Evolutionary conservation across 1,140 invertebrate genomes (phyloP), one percentile per base, ranked within the genome.

Genomic region (Hormaphis cornu): DNA sequence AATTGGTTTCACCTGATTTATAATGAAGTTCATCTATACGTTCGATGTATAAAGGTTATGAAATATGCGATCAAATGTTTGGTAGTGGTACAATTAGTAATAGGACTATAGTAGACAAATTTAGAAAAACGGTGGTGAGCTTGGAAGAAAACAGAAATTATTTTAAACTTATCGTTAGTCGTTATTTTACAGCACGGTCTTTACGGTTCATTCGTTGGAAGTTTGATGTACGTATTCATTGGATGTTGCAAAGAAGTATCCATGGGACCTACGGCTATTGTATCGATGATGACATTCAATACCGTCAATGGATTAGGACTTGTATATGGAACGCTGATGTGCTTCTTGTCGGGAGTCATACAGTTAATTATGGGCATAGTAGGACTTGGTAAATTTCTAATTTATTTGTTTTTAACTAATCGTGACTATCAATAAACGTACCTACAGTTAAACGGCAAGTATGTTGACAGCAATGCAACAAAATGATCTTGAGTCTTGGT

Each of bases 201-300:
- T 1, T 97, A 96, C 77, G 87, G 89, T 22, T 91, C 92, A 0
- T 95, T 96, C 79, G 79, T 96, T 74, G 92, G 93, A 33, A 89
- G 88, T 76, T 90, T 96, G 76, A 83, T 95, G 50, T 97, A 97
- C 80, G 89, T 91, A 71, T 80, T 96, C 44, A 82, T 97, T 71
- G 94, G 94, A 42, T 93, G 89, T 35, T 93, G 91, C 74, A 91
- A 91, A 76, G 91, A 93, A 76, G 87, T 95, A 40, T 91, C 92
- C 1, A 84, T 93, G 73, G 90, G 90, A n/a, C 91, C 91, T 1
- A 91, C 89, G 1, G 91, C 91, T 24, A 91, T 93, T 42, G 85
- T 89, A 63, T 87, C 90, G 0, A 77, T 93, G 28, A 81, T 93
- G 42, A 93, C 90, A 1, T 89, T 83, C 76, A 88, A 91, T 76